These are phyloP conservation scores for Lithophane leautieri DNA, from an alignment of 2,888 invertebrate species.

Conservation along the genomic window DNA sequence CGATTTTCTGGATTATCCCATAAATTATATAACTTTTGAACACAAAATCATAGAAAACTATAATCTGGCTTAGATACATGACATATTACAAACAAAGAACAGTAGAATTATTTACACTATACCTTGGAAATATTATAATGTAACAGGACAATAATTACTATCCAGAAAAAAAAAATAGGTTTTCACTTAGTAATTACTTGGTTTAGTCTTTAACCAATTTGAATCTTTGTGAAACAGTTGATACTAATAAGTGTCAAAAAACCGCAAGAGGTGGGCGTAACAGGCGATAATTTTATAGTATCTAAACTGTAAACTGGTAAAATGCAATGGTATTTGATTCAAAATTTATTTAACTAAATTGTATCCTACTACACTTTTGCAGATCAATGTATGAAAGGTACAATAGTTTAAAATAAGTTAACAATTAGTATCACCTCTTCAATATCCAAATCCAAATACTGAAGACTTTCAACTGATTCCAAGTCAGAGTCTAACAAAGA, in stretches of 20 bases:
- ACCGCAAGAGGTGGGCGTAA: constrained; percentile 36
- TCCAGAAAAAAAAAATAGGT: neutral
- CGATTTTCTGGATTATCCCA: neutral
- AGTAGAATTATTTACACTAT: neutral
- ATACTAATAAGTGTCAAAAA: neutral
- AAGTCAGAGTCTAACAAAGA: constrained; percentile 92
- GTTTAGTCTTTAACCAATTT: neutral
- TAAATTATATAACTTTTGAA: neutral
- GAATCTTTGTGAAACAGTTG: neutral
- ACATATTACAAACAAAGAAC: neutral
- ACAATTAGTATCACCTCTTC: constrained; percentile 90
- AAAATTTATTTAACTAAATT: neutral
- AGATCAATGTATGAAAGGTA: neutral
- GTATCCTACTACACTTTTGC: neutral
- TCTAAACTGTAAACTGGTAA: neutral
- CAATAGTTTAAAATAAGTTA: neutral
- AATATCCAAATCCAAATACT: constrained; percentile 93
- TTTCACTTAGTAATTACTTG: neutral
- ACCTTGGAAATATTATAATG: neutral
- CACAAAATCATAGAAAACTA: neutral
- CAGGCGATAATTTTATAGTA: constrained; percentile 2
- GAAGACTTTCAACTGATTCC: constrained; percentile 92
- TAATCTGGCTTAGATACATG: no score
- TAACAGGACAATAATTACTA: neutral
- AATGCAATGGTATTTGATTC: neutral